phyloP scores from a whole-genome alignment of 2,888 invertebrate species.

The Cylloceria caligata region DNA sequence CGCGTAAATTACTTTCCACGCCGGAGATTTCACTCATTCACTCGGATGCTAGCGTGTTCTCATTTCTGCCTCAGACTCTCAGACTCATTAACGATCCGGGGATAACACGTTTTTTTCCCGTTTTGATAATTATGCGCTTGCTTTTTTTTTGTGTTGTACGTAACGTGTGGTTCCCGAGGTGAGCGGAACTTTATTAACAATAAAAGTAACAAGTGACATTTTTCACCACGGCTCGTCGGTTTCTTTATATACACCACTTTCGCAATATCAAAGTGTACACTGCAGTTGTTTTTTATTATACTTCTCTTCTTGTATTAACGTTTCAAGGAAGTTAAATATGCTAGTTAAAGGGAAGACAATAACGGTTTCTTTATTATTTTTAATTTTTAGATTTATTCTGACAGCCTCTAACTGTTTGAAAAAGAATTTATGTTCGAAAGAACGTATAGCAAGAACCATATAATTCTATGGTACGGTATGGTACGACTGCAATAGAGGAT shows the following conservation, averaged over 20 bases:
- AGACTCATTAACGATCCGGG: not conserved
- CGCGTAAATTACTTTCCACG: not conserved
- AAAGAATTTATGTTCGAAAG: not conserved
- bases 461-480: not conserved
- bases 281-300: too few species aligned
- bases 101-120: not conserved
- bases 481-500: not conserved
- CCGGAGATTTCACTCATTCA: constrained; percentile 5
- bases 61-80: too few species aligned
- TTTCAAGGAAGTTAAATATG: not conserved
- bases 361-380: not conserved
- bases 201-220: not conserved
- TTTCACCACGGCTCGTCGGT: not conserved
- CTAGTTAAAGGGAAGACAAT: not conserved
- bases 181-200: not conserved
- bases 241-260: not conserved
- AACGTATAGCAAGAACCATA: too few species aligned
- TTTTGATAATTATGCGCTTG: not conserved
- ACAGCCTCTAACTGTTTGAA: not conserved
- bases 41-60: not conserved
- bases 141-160: not conserved
- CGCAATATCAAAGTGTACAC: too few species aligned
- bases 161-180: not conserved
- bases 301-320: not conserved
- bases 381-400: not conserved